Evolutionary conservation across 2,888 invertebrate genomes (phyloP), one percentile per base, ranked within the genome.

Genomic region (Meteorus colon): DNA sequence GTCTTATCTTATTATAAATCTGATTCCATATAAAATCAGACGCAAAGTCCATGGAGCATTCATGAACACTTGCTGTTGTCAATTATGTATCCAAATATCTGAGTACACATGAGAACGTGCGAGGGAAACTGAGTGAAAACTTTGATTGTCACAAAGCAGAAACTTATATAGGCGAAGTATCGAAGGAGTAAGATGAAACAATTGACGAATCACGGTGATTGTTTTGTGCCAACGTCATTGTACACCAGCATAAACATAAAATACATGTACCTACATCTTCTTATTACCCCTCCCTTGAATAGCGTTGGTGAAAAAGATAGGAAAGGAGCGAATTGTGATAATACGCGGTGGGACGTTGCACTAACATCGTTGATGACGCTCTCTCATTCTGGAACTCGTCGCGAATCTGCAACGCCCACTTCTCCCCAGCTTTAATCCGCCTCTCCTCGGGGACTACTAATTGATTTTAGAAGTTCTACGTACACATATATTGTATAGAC

Each of bases 381-480:
- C 5, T n/a, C 69, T 45, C 48, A 51, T 71, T 71, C 27, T 71
- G 8, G 16, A 71, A 71, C 34, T 71, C 71, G 16, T 62, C 62
- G 60, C 62, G 37, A 60, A 29, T 45, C 45, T 45, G 45, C 51
- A 48, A 41, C 41, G 27, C 27, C 31, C 29, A 29, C 45, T 73
- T 72, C 73, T 59, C 70, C 34, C 63, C 73, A 10, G 60, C n/a
- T 59, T 59, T 41, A 60, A 62, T 59, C 70, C 77, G 68, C 59
- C 67, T 19, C 63, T 76, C 84, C 85, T 82, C 80, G 85, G 86
- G 86, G 87, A 84, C 85, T 88, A 87, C 88, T 88, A 88, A 88
- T 88, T 88, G 88, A 88, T 88, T 88, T 88, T 87, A 85, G 84
- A 88, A 88, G 88, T 88, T 88, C 80, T 85, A 83, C 80, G 74